Conservation (phyloP, 2,888 invertebrate genomes). For the Pandemis corylana region DNA sequence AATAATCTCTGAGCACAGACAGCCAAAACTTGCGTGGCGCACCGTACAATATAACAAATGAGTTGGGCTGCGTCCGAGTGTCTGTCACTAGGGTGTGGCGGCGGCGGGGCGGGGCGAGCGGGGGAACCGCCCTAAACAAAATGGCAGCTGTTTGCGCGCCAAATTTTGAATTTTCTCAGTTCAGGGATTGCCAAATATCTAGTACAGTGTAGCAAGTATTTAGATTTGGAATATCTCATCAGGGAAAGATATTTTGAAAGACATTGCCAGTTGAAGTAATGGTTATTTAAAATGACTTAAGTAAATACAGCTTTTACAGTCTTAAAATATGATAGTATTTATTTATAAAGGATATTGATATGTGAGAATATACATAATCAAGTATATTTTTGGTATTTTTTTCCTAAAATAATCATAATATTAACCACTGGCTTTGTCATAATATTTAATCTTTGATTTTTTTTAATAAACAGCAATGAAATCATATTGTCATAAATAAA, state of each 20-base stretch:
- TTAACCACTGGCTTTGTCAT: too few relatives aligned
- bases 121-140: constrained; percentile 85
- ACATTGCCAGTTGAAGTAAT: not conserved
- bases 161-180: constrained; percentile 76
- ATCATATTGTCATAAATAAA: constrained; percentile 42
- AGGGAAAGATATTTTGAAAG: not conserved
- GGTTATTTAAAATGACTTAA: too few relatives aligned
- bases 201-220: not conserved
- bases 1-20: constrained; percentile 33
- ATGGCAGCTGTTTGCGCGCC: constrained; percentile 86
- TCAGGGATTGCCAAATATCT: constrained; percentile 37
- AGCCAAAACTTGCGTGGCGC: constrained; percentile 66
- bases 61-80: constrained; percentile 84
- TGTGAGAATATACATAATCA: too few relatives aligned
- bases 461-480: not conserved
- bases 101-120: constrained; percentile 80
- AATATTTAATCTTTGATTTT: not conserved
- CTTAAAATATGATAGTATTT: too few relatives aligned
- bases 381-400: not conserved
- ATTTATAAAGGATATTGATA: too few relatives aligned
- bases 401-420: not conserved
- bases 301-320: too few relatives aligned
- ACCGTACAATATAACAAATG: constrained; percentile 81
- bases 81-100: constrained; percentile 77
- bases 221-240: not conserved